phyloP scores from a whole-genome alignment of 2,888 invertebrate species.

The Andrena flavipes region DNA sequence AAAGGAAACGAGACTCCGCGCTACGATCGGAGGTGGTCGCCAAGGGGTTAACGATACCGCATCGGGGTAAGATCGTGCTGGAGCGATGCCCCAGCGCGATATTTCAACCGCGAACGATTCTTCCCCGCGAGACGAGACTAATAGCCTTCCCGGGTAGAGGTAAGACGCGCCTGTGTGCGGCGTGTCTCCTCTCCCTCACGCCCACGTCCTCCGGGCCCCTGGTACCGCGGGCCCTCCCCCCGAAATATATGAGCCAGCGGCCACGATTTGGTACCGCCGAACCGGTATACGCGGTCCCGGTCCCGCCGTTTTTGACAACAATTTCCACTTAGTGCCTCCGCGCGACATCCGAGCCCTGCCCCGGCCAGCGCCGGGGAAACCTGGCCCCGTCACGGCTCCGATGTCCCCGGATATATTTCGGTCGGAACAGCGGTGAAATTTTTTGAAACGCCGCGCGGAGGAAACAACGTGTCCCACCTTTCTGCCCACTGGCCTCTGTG shows the following conservation, averaged over 20 bases:
- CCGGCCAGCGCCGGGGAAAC: constrained; percentile 53
- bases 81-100: neutral
- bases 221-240: constrained; percentile 57
- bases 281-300: constrained; percentile 75
- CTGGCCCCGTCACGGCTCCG: constrained; percentile 50
- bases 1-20: too few species aligned
- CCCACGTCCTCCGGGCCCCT: constrained; percentile 75
- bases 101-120: constrained; percentile 20
- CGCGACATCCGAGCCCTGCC: constrained; percentile 76
- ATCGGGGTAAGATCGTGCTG: neutral
- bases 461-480: constrained; percentile 3
- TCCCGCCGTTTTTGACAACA: constrained; percentile 83
- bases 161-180: constrained; percentile 40
- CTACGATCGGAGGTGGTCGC: neutral
- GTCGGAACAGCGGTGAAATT: constrained; percentile 56
- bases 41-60: neutral
- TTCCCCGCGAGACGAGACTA: constrained; percentile 43
- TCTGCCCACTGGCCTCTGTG: constrained; percentile 22
- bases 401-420: constrained; percentile 61
- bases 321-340: constrained; percentile 84
- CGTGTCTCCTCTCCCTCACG: constrained; percentile 65
- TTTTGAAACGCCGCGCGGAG: constrained; percentile 46
- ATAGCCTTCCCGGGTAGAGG: constrained; percentile 44
- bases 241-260: constrained; percentile 81
- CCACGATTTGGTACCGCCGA: constrained; percentile 70